Percentiles rank a stretch among this genome's conserved stretches.
Conservation (phyloP, 1,140 invertebrate genomes). For the Macrocentrus cingulum region DNA sequence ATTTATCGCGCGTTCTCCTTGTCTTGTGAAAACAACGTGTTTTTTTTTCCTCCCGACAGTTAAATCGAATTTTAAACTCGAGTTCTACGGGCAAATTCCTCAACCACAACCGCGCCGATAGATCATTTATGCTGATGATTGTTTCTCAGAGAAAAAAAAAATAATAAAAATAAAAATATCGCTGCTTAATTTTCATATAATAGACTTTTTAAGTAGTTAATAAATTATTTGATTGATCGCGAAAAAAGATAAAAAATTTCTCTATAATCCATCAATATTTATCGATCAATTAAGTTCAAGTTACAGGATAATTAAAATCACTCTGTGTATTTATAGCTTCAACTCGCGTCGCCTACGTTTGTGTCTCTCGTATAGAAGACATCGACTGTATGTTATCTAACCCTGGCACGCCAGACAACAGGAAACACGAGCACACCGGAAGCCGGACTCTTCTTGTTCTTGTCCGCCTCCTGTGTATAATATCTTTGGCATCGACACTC, state of each 20-base stretch:
- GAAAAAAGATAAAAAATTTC: slow-evolving; percentile 3
- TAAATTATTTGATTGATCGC: not conserved
- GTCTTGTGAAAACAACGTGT: not conserved
- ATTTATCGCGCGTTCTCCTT: slow-evolving; percentile 2
- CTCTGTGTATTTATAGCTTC: not conserved
- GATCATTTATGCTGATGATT: not conserved
- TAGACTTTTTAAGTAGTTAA: no score
- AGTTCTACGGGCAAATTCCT: no score
- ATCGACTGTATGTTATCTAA: slow-evolving; percentile 11
- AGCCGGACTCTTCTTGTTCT: not conserved
- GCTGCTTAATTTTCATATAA: slow-evolving; percentile 13
- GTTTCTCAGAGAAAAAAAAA: not conserved
- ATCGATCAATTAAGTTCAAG: not conserved
- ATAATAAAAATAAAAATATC: not conserved
- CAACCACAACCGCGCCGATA: no score
- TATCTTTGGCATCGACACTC: slow-evolving; percentile 2
- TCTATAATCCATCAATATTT: not conserved
- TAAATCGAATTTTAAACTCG: no score
- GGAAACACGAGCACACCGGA: slow-evolving; percentile 19
- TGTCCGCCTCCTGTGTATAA: not conserved
- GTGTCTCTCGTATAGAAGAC: no score
- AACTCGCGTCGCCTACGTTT: not conserved
- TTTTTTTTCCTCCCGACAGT: no score
- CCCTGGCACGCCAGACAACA: slow-evolving; percentile 15
- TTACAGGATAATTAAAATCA: slow-evolving; percentile 5